These are phyloP conservation scores for Graphium colonna DNA, from an alignment of 2,888 invertebrate genomes.

Conservation along the genomic window DNA sequence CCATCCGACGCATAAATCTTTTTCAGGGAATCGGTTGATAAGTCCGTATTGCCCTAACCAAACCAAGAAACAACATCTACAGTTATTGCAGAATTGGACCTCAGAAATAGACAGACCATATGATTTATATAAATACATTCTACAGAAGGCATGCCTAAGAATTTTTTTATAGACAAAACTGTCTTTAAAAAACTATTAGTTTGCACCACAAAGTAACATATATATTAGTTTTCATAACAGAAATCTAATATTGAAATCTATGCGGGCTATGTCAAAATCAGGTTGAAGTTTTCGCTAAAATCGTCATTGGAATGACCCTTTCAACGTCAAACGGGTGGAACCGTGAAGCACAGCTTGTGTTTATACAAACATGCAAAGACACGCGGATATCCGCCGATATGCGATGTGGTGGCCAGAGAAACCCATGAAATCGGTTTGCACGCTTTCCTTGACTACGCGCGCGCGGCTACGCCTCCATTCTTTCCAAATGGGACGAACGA, in stretches of 20 bases:
- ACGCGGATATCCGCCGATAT: constrained; percentile 4
- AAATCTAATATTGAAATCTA: no score
- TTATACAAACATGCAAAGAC: neutral
- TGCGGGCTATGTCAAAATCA: no score
- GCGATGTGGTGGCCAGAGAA: constrained; percentile 40
- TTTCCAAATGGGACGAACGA: neutral
- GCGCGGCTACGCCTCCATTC: constrained; percentile 2
- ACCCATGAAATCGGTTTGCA: constrained; percentile 56
- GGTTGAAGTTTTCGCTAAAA: neutral
- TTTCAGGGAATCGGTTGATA: no score
- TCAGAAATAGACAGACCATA: no score
- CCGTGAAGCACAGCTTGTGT: neutral
- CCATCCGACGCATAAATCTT: no score
- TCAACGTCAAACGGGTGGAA: neutral
- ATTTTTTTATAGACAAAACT: no score
- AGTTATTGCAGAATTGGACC: no score
- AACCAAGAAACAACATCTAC: no score
- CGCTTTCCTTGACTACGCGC: constrained; percentile 28
- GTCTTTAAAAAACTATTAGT: no score
- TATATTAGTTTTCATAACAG: no score
- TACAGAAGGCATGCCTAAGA: neutral
- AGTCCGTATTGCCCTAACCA: no score
- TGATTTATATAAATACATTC: neutral
- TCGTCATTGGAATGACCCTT: neutral
- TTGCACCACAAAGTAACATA: no score